Conservation (phyloP, 1,140 invertebrate species). For the Leucophenga varia region DNA sequence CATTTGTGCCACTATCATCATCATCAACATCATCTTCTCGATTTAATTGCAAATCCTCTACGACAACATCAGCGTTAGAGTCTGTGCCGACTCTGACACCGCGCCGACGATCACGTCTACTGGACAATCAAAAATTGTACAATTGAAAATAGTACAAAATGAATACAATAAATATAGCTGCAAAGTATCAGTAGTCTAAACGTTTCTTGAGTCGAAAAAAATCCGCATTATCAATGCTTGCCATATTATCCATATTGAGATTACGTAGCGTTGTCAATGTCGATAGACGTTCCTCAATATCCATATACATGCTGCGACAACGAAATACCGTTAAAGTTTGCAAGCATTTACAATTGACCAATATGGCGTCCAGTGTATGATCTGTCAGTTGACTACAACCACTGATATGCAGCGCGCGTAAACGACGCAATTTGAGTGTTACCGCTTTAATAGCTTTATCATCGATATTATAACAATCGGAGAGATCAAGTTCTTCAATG, state of each 20-base stretch:
- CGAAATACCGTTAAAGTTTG: slow-evolving; percentile 45
- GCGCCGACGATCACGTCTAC: too few species aligned
- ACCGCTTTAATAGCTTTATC: slow-evolving; percentile 66
- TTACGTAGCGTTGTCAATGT: slow-evolving; percentile 57
- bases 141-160: slow-evolving; percentile 52
- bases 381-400: slow-evolving; percentile 70
- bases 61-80: too few species aligned
- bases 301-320: slow-evolving; percentile 54
- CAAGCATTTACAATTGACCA: slow-evolving; percentile 59
- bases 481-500: slow-evolving; percentile 68
- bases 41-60: too few species aligned
- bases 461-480: slow-evolving; percentile 67
- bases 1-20: too few species aligned
- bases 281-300: slow-evolving; percentile 58
- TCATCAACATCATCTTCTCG: too few species aligned
- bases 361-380: slow-evolving; percentile 62
- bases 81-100: too few species aligned
- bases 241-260: slow-evolving; percentile 44
- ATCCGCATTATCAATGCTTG: slow-evolving; percentile 46
- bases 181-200: slow-evolving; percentile 55
- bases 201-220: slow-evolving; percentile 49
- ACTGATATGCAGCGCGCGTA: slow-evolving; percentile 65
- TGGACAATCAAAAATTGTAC: slow-evolving; percentile 49
- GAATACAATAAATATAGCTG: slow-evolving; percentile 46
- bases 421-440: slow-evolving; percentile 61